phyloP scores from a whole-genome alignment of 2,888 invertebrate species.

The Anoplius nigerrimus region DNA sequence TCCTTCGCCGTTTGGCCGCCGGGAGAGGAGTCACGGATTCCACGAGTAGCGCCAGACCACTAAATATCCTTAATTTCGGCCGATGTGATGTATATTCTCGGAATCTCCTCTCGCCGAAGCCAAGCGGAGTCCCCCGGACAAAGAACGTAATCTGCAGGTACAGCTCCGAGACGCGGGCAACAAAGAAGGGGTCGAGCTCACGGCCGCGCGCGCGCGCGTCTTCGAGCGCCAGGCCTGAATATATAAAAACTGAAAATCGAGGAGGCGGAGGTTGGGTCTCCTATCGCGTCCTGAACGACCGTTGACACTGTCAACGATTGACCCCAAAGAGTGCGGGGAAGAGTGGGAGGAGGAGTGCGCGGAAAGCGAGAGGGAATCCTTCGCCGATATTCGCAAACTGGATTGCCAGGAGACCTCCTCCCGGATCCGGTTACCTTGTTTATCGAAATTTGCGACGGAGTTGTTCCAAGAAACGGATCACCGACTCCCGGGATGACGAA shows the following conservation, averaged over 20 bases:
- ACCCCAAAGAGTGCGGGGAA: background rate
- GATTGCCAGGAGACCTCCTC: too few species aligned
- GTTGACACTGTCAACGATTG: too few species aligned
- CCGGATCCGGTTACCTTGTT: too few species aligned
- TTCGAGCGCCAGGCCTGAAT: too few species aligned
- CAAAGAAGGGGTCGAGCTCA: constrained; percentile 25
- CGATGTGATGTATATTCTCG: constrained; percentile 67
- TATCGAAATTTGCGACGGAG: too few species aligned
- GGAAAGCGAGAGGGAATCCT: background rate
- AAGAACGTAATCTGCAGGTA: constrained; percentile 54
- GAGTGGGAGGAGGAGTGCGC: background rate
- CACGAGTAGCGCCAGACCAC: constrained; percentile 68
- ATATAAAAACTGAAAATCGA: constrained; percentile 33
- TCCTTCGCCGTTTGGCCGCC: background rate
- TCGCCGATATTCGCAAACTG: background rate
- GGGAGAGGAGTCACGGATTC: constrained; percentile 61
- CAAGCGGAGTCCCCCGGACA: constrained; percentile 46
- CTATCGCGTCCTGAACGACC: too few species aligned
- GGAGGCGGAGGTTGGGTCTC: too few species aligned
- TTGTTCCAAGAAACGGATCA: too few species aligned
- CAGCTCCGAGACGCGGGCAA: constrained; percentile 23
- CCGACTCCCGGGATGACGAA: too few species aligned
- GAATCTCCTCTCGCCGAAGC: constrained; percentile 54
- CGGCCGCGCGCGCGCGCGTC: constrained; percentile 25
- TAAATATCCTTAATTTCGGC: constrained; percentile 69